Evolutionary conservation across 2,797 vertebrate genomes (phyloP), one percentile per base, ranked within the genome.

Genomic region (Rallus crepitans): DNA sequence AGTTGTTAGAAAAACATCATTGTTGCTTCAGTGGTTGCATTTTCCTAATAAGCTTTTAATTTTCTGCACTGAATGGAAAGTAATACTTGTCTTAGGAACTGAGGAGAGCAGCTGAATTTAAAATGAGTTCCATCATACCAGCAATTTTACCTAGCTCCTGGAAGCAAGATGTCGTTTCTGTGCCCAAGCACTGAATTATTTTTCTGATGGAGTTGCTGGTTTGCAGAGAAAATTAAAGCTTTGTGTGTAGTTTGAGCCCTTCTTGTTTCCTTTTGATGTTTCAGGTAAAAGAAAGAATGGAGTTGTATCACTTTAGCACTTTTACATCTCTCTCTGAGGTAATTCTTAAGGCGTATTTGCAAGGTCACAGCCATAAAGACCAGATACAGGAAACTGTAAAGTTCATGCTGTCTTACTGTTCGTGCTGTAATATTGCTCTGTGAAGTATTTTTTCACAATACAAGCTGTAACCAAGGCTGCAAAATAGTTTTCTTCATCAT

Each of bases 31-130:
- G 37, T 65, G 48, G 71, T 64, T 91, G 31, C 39, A n/a, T 82
- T 87, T 93, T 80, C 27, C 45, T 94, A 87, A 96, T 60, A 82
- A 72, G 71, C 33, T 85, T 92, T 82, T 68, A 35, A 77, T 90
- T 94, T 93, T 92, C 70, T 89, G 33, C 56, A 87, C 35, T 1
- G 2, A 91, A 71, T 80, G 57, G 50, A 47, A 89, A 82, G 53
- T 71, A 78, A 40, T 77, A 50, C 11, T 53, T 75, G 37, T 87
- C 55, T 81, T 60, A 65, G 59, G 27, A 70, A 31, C 59, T 69
- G 37, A 73, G 57, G 33, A 59, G 17, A 93, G 15, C 55, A 88
- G 68, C 82, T 81, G 83, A 82, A 73, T 92, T 48, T 80, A 31
- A 92, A 82, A 60, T 47, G 12, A 73, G 6, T 70, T 83, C 20